Conservation (phyloP, 2,888 invertebrate species). For the Tetheella fluctuosa region DNA sequence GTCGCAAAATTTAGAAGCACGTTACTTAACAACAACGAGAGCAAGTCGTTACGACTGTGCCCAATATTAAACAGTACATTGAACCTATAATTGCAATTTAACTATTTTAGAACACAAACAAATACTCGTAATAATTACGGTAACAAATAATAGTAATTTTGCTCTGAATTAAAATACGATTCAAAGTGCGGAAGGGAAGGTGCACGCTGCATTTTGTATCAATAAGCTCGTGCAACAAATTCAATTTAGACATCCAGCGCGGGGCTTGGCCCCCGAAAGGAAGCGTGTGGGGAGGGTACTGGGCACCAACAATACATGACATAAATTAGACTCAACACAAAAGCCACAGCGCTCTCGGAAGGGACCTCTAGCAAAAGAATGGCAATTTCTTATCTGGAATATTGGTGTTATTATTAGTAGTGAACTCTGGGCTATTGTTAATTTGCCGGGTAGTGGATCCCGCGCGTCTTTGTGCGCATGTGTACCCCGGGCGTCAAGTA, state of each 20-base stretch:
- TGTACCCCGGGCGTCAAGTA: conserved; percentile 48
- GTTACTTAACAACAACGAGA: conserved; percentile 40
- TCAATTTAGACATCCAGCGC: conserved; percentile 64
- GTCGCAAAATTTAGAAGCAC: conserved; percentile 32
- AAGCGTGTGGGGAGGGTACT: conserved; percentile 79
- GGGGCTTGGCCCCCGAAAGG: conserved; percentile 72
- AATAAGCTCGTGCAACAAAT: conserved; percentile 76
- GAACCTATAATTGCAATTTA: conserved; percentile 46
- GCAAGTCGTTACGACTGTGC: conserved; percentile 38
- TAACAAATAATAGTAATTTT: conserved; percentile 13
- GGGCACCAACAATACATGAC: conserved; percentile 77
- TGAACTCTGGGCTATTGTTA: conserved; percentile 71
- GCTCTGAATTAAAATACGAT: conserved; percentile 32
- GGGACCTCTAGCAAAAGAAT: conserved; percentile 80
- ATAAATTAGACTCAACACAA: conserved; percentile 83
- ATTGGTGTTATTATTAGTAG: conserved; percentile 76
- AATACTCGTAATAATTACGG: neutral
- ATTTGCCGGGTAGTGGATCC: conserved; percentile 63
- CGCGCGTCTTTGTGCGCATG: conserved; percentile 56
- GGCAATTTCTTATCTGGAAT: conserved; percentile 80
- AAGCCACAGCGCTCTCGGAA: conserved; percentile 77
- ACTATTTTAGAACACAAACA: conserved; percentile 8
- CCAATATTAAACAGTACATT: conserved; percentile 45
- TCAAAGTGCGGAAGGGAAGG: conserved; percentile 42
- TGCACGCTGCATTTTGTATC: conserved; percentile 59